Evolutionary conservation across 2,888 invertebrate species (phyloP).

Genomic region (Cephonodes hylas): DNA sequence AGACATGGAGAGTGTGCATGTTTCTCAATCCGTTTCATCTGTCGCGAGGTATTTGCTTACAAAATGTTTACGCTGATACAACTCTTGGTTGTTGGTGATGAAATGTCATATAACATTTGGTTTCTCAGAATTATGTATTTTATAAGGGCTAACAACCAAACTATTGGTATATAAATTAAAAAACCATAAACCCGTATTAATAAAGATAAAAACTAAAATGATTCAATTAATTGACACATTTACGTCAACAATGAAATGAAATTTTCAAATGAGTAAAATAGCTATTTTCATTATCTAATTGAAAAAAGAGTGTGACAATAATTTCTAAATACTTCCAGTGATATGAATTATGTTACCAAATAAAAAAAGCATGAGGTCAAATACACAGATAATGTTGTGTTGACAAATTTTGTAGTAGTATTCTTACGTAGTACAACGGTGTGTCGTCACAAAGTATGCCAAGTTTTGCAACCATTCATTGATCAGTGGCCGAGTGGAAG

Average conservation of each 20-base stretch:
- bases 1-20: neutral
- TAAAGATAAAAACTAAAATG: too few relatives aligned
- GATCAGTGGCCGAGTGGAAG: neutral
- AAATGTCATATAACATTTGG: neutral
- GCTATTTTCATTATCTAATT: too few relatives aligned
- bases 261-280: neutral
- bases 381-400: neutral
- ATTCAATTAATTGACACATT: too few relatives aligned
- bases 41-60: constrained; percentile 4
- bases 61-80: constrained; percentile 7
- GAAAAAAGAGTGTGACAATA: too few relatives aligned
- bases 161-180: too few relatives aligned
- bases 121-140: neutral
- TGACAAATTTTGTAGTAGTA: neutral
- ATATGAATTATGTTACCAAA: too few relatives aligned
- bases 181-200: too few relatives aligned
- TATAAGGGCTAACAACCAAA: too few relatives aligned
- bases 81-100: neutral
- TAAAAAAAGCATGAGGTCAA: neutral
- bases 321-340: too few relatives aligned
- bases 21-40: neutral
- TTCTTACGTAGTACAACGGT: neutral
- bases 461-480: neutral
- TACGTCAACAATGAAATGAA: neutral
- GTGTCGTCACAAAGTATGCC: neutral